Conservation (phyloP, 2,888 invertebrate genomes). For the Cremastinae sp. region DNA sequence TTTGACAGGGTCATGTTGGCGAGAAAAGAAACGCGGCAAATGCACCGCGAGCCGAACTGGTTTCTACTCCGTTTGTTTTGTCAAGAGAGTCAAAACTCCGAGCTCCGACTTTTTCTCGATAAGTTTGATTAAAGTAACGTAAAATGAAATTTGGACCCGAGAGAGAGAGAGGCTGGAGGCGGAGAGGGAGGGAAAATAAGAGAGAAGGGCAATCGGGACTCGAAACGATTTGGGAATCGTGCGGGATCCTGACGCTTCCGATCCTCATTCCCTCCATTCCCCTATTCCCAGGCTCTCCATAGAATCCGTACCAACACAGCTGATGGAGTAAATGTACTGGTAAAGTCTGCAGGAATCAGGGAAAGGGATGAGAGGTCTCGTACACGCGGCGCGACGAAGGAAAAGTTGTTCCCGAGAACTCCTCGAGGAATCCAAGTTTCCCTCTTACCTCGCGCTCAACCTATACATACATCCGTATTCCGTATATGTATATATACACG, state of each 20-base stretch:
- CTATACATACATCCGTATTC: slow-evolving; percentile 8
- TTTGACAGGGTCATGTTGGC: not conserved
- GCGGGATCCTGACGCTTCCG: slow-evolving; percentile 35
- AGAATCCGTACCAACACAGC: slow-evolving; percentile 11
- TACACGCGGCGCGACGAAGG: slow-evolving; percentile 43
- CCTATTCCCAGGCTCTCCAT: slow-evolving; percentile 3
- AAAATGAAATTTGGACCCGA: slow-evolving; percentile 42
- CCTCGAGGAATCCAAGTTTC: slow-evolving; percentile 52
- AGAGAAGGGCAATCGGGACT: slow-evolving; percentile 22
- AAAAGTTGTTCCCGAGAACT: slow-evolving; percentile 55
- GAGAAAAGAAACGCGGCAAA: slow-evolving; percentile 14
- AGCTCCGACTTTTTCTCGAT: slow-evolving; percentile 36
- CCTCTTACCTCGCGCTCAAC: slow-evolving; percentile 21
- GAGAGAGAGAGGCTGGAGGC: slow-evolving; percentile 9
- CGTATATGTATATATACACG: not conserved
- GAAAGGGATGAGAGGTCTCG: slow-evolving; percentile 36
- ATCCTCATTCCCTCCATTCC: slow-evolving; percentile 17
- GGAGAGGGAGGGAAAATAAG: not conserved
- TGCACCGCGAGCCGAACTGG: slow-evolving; percentile 14
- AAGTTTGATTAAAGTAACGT: slow-evolving; percentile 49
- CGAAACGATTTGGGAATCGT: slow-evolving; percentile 43
- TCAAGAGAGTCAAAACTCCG: slow-evolving; percentile 33
- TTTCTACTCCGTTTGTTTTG: slow-evolving; percentile 43
- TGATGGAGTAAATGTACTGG: slow-evolving; percentile 42
- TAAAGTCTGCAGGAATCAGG: slow-evolving; percentile 48